Evolutionary conservation across 1,140 invertebrate genomes (phyloP), one percentile per base, ranked within the genome.

Genomic region (Drosophila setifemur): DNA sequence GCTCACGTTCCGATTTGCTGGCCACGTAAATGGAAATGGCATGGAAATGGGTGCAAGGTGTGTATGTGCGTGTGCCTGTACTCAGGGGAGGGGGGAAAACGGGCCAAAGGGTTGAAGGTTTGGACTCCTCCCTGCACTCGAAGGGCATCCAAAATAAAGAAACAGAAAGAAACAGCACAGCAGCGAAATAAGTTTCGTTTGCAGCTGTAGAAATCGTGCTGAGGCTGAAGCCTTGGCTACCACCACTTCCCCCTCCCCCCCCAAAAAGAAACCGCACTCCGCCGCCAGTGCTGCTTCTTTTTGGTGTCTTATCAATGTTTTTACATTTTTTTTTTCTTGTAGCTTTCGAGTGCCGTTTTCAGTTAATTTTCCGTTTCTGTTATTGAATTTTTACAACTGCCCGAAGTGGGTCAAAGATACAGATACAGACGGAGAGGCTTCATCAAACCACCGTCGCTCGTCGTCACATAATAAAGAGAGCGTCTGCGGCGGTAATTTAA

Each of bases 381-480:
- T 83, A 83, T 83, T 83, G 79, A 85, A 83, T 83, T 83, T 83
- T 82, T 82, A 82, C 78, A 82, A 82, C 69, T 72, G 68, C 57
- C 33, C 55, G 48, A 73, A 73, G 69, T 73, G 69, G 69, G 68
- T 73, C 69, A 73, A 73, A 73, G 69, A 73, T 73, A 73, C 69
- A 73, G 55, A 72, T 50, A 72, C 45, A 70, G 35, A 16, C 35
- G 12, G 11, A 29, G 54, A 52, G 49, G 44, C 44, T 37, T 45
- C 8, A 18, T 33, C 14, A 57, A 40, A 23, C 31, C 54, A 47
- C 11, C 48, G 35, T 26, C 19, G 16, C n/a, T 25, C 60, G 58
- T 64, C 58, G 58, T 64, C 68, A 63, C 68, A 72, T 61, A 72
- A 63, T 72, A 63, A 72, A 71, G 67, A 71, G 67, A 71, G 67